Conservation (phyloP, 2,888 invertebrate genomes). For the Drosophila subsilvestris region DNA sequence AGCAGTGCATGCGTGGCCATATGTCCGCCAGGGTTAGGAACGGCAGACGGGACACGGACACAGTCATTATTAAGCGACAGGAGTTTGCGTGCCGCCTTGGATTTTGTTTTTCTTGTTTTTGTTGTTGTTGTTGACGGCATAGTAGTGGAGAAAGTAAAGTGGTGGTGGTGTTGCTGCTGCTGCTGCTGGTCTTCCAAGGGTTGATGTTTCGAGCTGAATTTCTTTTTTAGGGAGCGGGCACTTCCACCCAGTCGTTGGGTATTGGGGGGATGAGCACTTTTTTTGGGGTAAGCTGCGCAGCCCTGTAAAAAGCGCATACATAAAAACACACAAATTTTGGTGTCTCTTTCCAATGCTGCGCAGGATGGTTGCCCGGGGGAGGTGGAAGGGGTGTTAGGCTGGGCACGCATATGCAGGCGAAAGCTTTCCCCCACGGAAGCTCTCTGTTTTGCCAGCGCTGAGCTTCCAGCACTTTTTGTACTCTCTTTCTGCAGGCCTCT, state of each 20-base stretch:
- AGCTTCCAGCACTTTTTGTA: slow-evolving; percentile 6
- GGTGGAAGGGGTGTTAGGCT: slow-evolving; percentile 44
- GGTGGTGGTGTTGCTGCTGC: not conserved
- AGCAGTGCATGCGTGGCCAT: slow-evolving; percentile 73
- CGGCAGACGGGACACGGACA: not conserved
- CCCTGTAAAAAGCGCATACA: slow-evolving; percentile 18
- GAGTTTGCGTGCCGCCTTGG: slow-evolving; percentile 60
- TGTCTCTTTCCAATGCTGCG: slow-evolving; percentile 29
- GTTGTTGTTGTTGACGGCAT: not conserved
- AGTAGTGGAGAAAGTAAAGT: slow-evolving; percentile 30
- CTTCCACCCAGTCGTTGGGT: not conserved
- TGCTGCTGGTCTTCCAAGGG: slow-evolving; percentile 20
- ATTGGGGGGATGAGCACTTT: not conserved
- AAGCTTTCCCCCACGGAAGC: slow-evolving; percentile 47
- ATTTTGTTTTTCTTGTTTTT: slow-evolving; percentile 19
- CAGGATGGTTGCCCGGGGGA: not conserved
- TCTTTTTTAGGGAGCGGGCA: not conserved
- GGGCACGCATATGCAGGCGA: slow-evolving; percentile 53
- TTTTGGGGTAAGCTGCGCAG: slow-evolving; percentile 63
- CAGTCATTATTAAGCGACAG: not conserved
- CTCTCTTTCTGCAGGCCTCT: not conserved
- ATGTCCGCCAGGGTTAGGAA: slow-evolving; percentile 25
- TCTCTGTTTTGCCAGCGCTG: slow-evolving; percentile 33
- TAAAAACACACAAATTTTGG: slow-evolving; percentile 15
- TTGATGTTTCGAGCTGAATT: slow-evolving; percentile 44